Percentiles rank a stretch among this genome's conserved stretches.
Conservation (phyloP, 1,140 invertebrate genomes). For the Pseudomyrmex cubaensis region DNA sequence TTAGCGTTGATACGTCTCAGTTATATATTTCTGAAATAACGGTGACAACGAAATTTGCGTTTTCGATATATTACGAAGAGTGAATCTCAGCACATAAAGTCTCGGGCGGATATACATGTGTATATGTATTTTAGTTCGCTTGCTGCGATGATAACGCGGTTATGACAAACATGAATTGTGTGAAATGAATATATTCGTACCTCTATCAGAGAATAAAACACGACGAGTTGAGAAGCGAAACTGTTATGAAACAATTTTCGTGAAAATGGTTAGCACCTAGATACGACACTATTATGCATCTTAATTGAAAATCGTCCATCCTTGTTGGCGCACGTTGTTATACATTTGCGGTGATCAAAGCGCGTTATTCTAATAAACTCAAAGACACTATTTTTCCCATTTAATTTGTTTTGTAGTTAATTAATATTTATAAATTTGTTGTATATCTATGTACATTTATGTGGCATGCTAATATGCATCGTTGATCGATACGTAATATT, state of each 20-base stretch:
- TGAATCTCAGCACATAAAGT: slow-evolving; percentile 41
- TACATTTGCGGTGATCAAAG: background rate
- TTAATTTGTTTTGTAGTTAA: background rate
- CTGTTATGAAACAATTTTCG: slow-evolving; percentile 6
- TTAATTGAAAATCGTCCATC: background rate
- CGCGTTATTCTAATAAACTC: background rate
- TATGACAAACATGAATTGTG: background rate
- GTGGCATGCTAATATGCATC: background rate
- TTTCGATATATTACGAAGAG: slow-evolving; percentile 50
- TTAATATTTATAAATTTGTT: background rate
- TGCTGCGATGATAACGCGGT: slow-evolving; percentile 21
- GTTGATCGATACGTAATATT: background rate
- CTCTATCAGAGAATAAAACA: background rate
- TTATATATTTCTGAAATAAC: slow-evolving; percentile 28
- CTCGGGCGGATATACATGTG: too few species aligned
- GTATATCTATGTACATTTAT: background rate
- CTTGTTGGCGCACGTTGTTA: too few species aligned
- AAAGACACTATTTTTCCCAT: too few species aligned
- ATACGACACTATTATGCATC: background rate
- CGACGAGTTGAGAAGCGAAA: background rate
- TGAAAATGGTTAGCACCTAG: background rate
- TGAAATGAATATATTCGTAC: background rate
- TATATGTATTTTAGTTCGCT: background rate
- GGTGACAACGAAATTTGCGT: slow-evolving; percentile 24
- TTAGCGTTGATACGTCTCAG: background rate